phyloP scores from a whole-genome alignment of 2,797 vertebrate genomes.

The Sebastes ruberrimus region DNA sequence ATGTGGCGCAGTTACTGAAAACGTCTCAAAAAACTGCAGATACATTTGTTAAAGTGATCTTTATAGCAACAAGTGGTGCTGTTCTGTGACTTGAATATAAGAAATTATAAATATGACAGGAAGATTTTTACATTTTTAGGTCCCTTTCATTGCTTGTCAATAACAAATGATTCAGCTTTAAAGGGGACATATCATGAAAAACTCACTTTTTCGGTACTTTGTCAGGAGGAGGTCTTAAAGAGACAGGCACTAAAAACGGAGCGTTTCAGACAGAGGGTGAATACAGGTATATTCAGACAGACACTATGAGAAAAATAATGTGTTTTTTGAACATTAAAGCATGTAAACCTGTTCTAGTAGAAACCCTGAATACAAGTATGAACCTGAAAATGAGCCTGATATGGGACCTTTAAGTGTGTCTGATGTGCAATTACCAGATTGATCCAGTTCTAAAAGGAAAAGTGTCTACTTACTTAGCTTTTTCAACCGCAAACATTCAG shows the following conservation, averaged over 20 bases:
- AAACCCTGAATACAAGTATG: no score
- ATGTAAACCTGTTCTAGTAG: no score
- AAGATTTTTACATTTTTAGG: background rate
- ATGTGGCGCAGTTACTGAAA: background rate
- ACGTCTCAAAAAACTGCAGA: background rate
- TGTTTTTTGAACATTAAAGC: no score
- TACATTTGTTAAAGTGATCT: no score
- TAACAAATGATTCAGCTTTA: background rate
- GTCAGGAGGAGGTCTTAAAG: no score
- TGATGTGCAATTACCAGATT: background rate
- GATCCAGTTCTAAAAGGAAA: background rate
- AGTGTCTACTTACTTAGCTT: background rate
- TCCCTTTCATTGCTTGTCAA: background rate
- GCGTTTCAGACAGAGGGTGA: no score
- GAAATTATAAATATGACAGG: background rate
- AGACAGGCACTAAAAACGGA: no score
- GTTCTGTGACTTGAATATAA: background rate
- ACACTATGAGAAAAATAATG: no score
- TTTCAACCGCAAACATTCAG: background rate
- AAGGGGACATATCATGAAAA: no score
- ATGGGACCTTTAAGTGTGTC: background rate
- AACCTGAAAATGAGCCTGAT: no score
- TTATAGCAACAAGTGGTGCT: background rate
- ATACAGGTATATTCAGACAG: no score
- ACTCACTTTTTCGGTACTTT: no score